These are phyloP conservation scores for Bedellia somnulentella DNA, from an alignment of 2,888 invertebrate genomes.

Conservation along the genomic window DNA sequence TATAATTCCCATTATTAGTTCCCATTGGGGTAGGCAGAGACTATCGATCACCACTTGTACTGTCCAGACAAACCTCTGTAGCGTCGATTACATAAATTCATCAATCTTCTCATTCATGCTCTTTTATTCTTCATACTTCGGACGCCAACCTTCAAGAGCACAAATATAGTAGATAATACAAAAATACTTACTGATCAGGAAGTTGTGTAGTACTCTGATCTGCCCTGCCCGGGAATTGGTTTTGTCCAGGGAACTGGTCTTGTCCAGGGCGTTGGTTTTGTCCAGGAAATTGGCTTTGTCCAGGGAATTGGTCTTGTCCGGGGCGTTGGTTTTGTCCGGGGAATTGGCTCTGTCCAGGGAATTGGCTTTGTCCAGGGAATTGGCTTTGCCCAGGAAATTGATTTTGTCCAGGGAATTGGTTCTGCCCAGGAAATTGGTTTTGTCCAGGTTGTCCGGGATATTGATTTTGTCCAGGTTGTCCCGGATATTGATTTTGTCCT, in stretches of 20 bases:
- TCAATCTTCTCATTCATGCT: no score
- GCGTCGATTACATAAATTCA: no score
- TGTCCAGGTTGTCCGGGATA: constrained; percentile 7
- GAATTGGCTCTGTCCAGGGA: constrained; percentile 3
- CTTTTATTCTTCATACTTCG: no score
- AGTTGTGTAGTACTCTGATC: no score
- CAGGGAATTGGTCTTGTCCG: constrained; percentile 7
- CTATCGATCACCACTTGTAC: no score
- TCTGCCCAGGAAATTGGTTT: constrained; percentile 3
- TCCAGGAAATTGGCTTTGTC: constrained; percentile 8
- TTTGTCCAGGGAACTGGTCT: background rate
- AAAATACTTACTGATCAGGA: no score
- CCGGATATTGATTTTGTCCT: constrained; percentile 8
- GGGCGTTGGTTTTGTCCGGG: constrained; percentile 7
- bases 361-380: constrained; percentile 8
- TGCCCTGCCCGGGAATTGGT: background rate
- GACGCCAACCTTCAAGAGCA: no score
- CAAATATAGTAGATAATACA: no score
- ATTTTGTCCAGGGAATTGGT: background rate
- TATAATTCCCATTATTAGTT: no score
- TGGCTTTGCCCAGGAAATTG: constrained; percentile 7
- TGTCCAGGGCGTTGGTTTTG: constrained; percentile 1
- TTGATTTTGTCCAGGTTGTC: constrained; percentile 4
- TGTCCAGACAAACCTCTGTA: no score
- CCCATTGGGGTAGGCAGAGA: no score